A percentile compares a stretch with the other conserved stretches of the same genome.
phyloP scores from a whole-genome alignment of 2,888 invertebrate species.

The Orthosia cruda region DNA sequence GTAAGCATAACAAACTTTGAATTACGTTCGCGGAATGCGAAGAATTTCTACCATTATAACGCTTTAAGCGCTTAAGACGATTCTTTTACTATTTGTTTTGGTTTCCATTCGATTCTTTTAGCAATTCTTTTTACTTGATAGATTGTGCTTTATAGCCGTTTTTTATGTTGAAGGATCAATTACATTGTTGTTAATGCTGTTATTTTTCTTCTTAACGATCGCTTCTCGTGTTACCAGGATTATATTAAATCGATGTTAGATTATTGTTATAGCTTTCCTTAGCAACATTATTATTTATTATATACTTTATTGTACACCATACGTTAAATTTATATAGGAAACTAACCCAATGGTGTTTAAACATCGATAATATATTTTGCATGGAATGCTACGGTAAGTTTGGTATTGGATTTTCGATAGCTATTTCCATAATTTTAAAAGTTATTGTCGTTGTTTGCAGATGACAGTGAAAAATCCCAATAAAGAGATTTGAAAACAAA shows the following conservation, averaged over 20 bases:
- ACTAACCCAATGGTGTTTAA: background rate
- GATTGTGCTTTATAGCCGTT: slow-evolving; percentile 51
- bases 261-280: slow-evolving; percentile 25
- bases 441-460: slow-evolving; percentile 10
- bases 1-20: slow-evolving; percentile 34
- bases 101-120: slow-evolving; percentile 22
- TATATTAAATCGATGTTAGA: slow-evolving; percentile 28
- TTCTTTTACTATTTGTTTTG: slow-evolving; percentile 31
- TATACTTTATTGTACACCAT: too few species aligned
- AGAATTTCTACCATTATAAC: slow-evolving; percentile 2
- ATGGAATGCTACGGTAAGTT: background rate
- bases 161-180: slow-evolving; percentile 51
- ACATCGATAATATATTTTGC: too few species aligned
- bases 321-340: too few species aligned
- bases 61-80: slow-evolving; percentile 25
- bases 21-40: background rate
- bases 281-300: background rate
- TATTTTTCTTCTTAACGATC: too few species aligned
- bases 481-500: slow-evolving; percentile 18
- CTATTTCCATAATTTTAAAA: slow-evolving; percentile 11
- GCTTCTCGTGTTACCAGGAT: slow-evolving; percentile 27
- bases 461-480: slow-evolving; percentile 44
- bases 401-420: background rate
- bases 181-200: slow-evolving; percentile 33
- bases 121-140: slow-evolving; percentile 35